Conservation (phyloP, 2,113 vertebrate genomes). For the Mystacornis crossleyi region DNA sequence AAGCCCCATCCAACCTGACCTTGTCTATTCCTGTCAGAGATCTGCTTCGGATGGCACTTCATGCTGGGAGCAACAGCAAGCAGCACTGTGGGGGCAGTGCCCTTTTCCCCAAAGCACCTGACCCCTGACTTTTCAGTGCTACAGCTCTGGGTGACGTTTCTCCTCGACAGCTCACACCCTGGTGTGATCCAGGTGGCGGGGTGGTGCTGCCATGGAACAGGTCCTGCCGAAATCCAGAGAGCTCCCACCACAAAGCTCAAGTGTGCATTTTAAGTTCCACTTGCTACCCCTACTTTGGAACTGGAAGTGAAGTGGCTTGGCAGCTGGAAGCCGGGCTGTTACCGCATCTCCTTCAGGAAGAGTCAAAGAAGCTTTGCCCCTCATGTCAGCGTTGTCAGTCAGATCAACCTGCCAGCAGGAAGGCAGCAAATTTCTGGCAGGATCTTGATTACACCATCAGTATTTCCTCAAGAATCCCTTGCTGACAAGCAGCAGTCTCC, state of each 20-base stretch:
- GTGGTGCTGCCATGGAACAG: background rate
- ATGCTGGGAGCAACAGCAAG: background rate
- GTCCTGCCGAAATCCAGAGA: background rate
- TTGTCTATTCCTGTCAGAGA: background rate
- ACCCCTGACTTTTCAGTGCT: background rate
- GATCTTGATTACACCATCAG: background rate
- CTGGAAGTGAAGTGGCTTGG: background rate
- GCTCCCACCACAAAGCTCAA: background rate
- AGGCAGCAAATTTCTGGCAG: background rate
- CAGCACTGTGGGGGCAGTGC: background rate
- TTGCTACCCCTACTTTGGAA: background rate
- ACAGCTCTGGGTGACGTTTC: background rate
- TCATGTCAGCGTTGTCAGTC: background rate
- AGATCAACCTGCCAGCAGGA: background rate
- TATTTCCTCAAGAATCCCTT: background rate
- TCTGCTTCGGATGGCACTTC: background rate
- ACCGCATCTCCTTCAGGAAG: background rate
- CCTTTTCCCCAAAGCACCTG: background rate
- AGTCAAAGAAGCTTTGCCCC: background rate
- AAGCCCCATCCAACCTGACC: background rate
- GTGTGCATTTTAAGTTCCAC: fast-evolving
- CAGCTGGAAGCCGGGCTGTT: background rate
- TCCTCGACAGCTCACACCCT: background rate
- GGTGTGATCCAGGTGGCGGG: background rate
- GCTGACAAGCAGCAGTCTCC: background rate